Evolutionary conservation across 2,888 invertebrate genomes (phyloP), one percentile per base, ranked within the genome.

Genomic region (Nephrotoma flavescens): DNA sequence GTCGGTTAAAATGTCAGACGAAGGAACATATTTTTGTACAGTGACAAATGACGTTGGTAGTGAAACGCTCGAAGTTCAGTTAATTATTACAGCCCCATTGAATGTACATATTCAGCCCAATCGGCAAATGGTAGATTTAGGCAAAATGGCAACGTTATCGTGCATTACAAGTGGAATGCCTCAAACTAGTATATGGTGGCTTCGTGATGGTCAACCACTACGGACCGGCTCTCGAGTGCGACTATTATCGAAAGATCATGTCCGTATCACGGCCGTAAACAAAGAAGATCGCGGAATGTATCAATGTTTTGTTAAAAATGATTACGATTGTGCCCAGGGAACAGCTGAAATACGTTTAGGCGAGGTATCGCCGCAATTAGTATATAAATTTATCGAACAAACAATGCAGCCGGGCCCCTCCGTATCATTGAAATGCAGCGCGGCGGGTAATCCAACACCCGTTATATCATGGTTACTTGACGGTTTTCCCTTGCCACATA

Each of bases 271-370:
- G 88, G 94, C 94, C 86, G 92, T 97, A 57, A 94, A 95, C 86
- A 95, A 95, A 88, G 95, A 95, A 88, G 97, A 98, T 90, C 94
- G 95, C 89, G 98, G 97, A 44, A 95, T 97, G 94, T 98, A 97
- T 91, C 98, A 98, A 90, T 98, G 98, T 90, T 94, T 97, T 89
- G 96, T 95, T 6, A 95, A 95, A 90, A 97, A 96, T 89, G 95
- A 95, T 87, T 94, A 95, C 90, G 97, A 97, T 90, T 95, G 96
- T 89, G 95, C 95, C 0, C 97, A 97, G 90, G 96, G 96, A 7
- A 94, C 95, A 0, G 95, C 96, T 0, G 96, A 97, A 90, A 92
- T 96, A 85, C 93, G 95, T 89, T 93, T 97, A 89, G 96, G 97
- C 88, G 96, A 96, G 91, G 95, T 96, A 7, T 94, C 95, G 42